These are phyloP conservation scores for Pyrochroa serraticornis DNA, from an alignment of 2,888 invertebrate species.

Conservation along the genomic window DNA sequence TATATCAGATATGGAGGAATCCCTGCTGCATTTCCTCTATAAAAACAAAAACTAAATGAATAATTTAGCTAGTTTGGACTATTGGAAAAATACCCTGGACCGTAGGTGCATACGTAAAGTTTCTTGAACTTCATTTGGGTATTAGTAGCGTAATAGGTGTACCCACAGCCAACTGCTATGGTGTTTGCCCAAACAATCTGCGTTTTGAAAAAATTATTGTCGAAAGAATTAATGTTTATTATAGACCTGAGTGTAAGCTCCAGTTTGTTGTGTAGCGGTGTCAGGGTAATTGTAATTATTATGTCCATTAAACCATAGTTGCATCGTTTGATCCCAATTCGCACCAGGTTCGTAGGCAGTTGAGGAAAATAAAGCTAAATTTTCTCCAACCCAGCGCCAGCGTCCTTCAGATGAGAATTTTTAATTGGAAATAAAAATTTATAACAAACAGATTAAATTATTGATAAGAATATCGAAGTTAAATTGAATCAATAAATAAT, in stretches of 20 bases:
- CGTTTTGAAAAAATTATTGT: conserved; percentile 15
- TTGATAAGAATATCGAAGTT: too few species aligned
- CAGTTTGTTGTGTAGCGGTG: conserved; percentile 21
- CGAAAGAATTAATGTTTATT: conserved; percentile 10
- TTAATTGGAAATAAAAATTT: conserved; percentile 28
- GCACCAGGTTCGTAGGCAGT: conserved; percentile 13
- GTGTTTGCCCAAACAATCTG: conserved; percentile 39
- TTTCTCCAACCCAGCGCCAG: conserved; percentile 35
- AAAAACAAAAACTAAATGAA: conserved; percentile 3
- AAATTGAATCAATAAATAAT: too few species aligned
- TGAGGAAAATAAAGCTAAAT: conserved; percentile 33
- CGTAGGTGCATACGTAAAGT: conserved; percentile 38
- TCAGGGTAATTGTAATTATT: conserved; percentile 32
- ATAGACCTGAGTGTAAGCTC: conserved; percentile 42
- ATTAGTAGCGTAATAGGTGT: conserved; percentile 24
- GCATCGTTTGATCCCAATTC: conserved; percentile 35
- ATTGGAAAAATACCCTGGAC: conserved; percentile 31
- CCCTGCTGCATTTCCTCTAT: conserved; percentile 3
- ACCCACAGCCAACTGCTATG: conserved; percentile 35
- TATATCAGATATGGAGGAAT: too few species aligned
- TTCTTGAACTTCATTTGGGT: conserved; percentile 17
- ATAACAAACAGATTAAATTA: conserved; percentile 6
- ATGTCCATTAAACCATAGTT: conserved; percentile 40
- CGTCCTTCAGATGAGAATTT: conserved; percentile 20
- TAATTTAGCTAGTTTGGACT: not conserved